A percentile compares a stretch with the other conserved stretches of the same genome.
These are phyloP conservation scores for Cygnus buccinator DNA, from an alignment of 2,113 vertebrate genomes.

Conservation along the genomic window DNA sequence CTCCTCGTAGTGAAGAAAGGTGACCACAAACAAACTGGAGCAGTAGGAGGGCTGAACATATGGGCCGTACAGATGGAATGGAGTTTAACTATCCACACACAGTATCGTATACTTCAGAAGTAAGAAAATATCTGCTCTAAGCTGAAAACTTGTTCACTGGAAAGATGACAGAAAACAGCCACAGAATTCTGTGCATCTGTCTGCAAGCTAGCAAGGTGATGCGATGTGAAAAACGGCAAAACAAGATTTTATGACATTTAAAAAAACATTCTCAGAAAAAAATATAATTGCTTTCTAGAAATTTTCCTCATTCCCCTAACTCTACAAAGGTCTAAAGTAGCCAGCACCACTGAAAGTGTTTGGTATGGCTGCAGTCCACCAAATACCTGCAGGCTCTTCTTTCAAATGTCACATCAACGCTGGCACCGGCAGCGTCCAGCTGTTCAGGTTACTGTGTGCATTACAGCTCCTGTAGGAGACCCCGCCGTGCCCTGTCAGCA, in stretches of 20 bases:
- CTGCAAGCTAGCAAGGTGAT: background rate
- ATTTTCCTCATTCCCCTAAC: background rate
- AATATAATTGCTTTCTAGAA: background rate
- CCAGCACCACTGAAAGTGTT: background rate
- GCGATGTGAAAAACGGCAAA: background rate
- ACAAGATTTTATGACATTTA: background rate
- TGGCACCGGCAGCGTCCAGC: background rate
- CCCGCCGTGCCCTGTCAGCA: background rate
- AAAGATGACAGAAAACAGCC: background rate
- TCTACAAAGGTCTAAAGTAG: background rate
- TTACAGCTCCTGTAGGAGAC: background rate
- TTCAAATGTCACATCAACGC: background rate
- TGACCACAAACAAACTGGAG: slow-evolving; percentile 17
- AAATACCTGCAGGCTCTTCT: background rate
- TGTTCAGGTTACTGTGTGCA: fast-evolving
- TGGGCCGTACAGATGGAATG: slow-evolving; percentile 12
- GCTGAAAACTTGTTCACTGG: background rate
- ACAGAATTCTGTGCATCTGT: background rate
- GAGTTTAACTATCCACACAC: slow-evolving; percentile 23
- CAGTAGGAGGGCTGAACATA: slow-evolving; percentile 21
- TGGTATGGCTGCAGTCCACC: background rate
- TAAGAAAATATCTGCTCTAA: slow-evolving; percentile 20
- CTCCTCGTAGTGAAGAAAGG: background rate
- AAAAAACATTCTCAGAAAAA: background rate
- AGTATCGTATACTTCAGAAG: background rate